phyloP scores from a whole-genome alignment of 37 sponge, comb jelly and placozoan genomes.

The Corticium candelabrum region DNA sequence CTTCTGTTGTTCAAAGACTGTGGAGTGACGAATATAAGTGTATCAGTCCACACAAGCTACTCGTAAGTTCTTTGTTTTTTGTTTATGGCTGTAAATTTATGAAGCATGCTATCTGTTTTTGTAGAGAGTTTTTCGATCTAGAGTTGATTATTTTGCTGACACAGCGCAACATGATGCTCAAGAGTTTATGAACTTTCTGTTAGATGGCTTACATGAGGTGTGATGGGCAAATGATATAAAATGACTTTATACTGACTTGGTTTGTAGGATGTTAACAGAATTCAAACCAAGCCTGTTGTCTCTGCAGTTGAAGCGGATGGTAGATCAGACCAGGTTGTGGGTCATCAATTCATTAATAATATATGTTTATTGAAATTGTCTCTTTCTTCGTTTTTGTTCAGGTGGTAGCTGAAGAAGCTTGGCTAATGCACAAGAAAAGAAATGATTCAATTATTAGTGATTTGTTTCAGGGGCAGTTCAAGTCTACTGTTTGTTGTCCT shows the following conservation, averaged over 20 bases:
- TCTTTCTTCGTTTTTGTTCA: not conserved
- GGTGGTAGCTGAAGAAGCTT: conserved; percentile 67
- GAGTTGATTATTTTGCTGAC: not conserved
- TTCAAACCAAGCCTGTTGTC: conserved; percentile 50
- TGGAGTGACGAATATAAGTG: not conserved
- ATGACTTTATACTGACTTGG: no score
- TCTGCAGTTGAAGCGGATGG: conserved; percentile 43
- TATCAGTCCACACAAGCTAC: no score
- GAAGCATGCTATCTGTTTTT: not conserved
- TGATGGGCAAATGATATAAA: no score
- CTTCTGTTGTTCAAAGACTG: not conserved
- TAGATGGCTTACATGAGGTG: not conserved
- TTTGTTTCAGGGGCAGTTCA: conserved; percentile 89
- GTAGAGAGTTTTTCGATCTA: not conserved
- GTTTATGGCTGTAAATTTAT: no score
- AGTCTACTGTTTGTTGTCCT: conserved; percentile 68
- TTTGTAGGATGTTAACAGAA: conserved; percentile 76
- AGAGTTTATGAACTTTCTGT: not conserved
- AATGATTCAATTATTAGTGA: conserved; percentile 84
- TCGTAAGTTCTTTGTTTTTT: no score
- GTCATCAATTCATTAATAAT: not conserved
- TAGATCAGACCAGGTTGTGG: conserved; percentile 24
- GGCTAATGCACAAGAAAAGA: conserved; percentile 61
- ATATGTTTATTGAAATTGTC: not conserved
- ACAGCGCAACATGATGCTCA: not conserved